Evolutionary conservation across 2,888 invertebrate genomes (phyloP).

Genomic region (Eupithecia abbreviata): DNA sequence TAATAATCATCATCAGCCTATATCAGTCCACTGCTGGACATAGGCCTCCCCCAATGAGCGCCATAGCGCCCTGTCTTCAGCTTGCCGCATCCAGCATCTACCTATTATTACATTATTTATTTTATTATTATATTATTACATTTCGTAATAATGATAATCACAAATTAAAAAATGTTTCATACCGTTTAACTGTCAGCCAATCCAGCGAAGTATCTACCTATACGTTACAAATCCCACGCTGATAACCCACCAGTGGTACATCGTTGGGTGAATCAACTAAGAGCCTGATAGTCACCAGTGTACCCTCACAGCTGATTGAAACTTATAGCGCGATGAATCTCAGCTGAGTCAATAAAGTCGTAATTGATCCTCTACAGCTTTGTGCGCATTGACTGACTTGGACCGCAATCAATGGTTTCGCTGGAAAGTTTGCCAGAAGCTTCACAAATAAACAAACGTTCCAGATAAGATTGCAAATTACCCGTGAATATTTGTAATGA

Average conservation of each 20-base stretch:
- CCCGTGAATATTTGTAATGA: too few species aligned
- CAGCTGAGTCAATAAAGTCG: background rate
- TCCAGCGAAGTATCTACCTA: background rate
- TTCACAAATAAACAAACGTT: background rate
- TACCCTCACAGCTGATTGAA: background rate
- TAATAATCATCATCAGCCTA: too few species aligned
- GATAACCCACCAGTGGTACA: background rate
- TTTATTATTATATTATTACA: too few species aligned
- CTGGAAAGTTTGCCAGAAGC: background rate
- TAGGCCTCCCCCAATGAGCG: too few species aligned
- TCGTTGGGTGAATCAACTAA: background rate
- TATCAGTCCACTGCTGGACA: too few species aligned
- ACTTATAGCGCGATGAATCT: conserved; percentile 1
- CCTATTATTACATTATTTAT: too few species aligned
- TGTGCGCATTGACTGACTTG: background rate
- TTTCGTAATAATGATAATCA: background rate
- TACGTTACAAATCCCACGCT: too few species aligned
- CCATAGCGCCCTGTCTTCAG: too few species aligned
- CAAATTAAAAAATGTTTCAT: background rate
- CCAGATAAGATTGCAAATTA: too few species aligned
- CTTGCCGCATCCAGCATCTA: too few species aligned
- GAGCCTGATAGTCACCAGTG: background rate
- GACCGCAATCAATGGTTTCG: background rate
- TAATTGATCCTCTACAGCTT: background rate
- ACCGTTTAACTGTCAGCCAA: background rate